These are phyloP conservation scores for Crotophaga sulcirostris DNA, from an alignment of 2,113 vertebrate species.

Conservation along the genomic window DNA sequence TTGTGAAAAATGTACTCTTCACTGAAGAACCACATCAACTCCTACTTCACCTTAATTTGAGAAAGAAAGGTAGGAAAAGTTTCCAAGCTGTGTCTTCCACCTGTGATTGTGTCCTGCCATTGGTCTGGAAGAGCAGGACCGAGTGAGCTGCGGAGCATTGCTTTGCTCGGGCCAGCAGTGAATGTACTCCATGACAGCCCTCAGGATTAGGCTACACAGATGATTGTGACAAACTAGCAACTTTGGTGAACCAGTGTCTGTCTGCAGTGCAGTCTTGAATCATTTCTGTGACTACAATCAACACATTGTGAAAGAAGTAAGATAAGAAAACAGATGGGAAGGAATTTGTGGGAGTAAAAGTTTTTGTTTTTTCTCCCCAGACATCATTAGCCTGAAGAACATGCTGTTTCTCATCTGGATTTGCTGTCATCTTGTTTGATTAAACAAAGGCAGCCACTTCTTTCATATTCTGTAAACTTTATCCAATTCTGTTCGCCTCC, in stretches of 20 bases:
- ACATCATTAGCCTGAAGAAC: neutral
- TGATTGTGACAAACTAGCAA: neutral
- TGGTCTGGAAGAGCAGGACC: neutral
- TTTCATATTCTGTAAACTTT: neutral
- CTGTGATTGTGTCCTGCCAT: neutral
- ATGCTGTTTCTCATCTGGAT: neutral
- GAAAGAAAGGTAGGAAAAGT: neutral
- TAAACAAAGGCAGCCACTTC: neutral
- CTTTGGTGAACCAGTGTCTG: neutral
- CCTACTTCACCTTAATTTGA: neutral
- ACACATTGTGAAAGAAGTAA: neutral
- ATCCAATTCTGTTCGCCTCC: neutral
- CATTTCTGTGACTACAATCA: neutral
- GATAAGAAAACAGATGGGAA: neutral
- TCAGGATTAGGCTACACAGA: neutral
- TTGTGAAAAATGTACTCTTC: neutral
- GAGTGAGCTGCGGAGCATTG: neutral
- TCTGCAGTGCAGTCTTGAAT: neutral
- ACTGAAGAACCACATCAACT: neutral
- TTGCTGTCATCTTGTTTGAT: neutral
- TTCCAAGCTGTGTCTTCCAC: neutral
- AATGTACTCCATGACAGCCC: fast-evolving
- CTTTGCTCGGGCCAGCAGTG: neutral
- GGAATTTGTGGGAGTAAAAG: neutral
- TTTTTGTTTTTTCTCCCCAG: neutral